Base-by-base conservation (phyloP, 2,888 invertebrate genomes). In the Hyles lineata region DNA sequence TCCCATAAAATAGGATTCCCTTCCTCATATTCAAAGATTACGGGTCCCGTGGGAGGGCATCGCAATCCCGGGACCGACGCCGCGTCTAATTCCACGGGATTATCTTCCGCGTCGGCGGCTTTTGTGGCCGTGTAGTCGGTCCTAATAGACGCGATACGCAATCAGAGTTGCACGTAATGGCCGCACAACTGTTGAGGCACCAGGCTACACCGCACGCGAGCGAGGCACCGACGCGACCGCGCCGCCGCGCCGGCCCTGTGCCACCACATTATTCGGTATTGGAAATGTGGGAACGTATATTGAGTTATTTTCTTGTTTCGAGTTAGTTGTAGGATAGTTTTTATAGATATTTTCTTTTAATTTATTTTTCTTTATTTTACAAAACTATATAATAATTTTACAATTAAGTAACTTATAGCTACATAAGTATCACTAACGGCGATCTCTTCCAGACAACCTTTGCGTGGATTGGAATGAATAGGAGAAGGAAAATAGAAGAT, bases 61-160 rank as follows among this genome's bases (percentile, higher is more conserved):
- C 67, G 70, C 70, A 60, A 70, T 72, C 74, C 71, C 71, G 74
- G 70, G 70, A 70, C 62, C 61, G 70, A 70, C 52, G 61, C 70
- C 73, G 73, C 61, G 62, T 70, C 73, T 73, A 73, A 73, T 73
- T 67, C 84, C 85, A 4, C 55, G 78, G 90, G 87, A 88, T 86
- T 85, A 85, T 86, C 86, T 87, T 86, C 85, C 85, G 88, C 82
- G 89, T 87, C 90, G 89, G 89, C 83, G 83, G 55, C 82, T 90
- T 92, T 92, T 93, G 92, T 88, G 85, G 29, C 63, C 70, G 60
- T 87, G 87, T 86, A 89, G 83, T 87, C 89, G 90, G 88, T 89
- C 87, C 87, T 87, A 89, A 90, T 90, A 86, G 86, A 82, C 79
- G 79, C 87, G 88, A 87, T 89, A 87, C 89, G 90, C 91, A 92